phyloP scores from a whole-genome alignment of 1,140 invertebrate species.

The Ostrea denselamellosa region DNA sequence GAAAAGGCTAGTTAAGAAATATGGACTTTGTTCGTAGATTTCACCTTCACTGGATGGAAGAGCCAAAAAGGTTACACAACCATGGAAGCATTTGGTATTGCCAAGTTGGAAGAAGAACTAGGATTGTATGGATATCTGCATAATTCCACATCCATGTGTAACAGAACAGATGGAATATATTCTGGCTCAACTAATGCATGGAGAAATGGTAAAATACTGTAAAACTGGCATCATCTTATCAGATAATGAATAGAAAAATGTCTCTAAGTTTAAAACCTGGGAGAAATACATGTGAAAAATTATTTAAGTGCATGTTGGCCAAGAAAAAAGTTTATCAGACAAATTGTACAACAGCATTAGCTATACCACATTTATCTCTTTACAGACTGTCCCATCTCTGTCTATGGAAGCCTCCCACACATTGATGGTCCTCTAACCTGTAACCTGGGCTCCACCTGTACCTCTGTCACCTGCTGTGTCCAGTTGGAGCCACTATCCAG shows the following conservation, averaged over 20 bases:
- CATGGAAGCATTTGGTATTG: background rate
- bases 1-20: background rate
- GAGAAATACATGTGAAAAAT: no score
- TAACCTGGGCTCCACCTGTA: conserved; percentile 33
- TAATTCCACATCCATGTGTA: background rate
- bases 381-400: background rate
- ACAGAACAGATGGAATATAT: conserved; percentile 17
- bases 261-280: no score
- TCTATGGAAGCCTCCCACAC: background rate
- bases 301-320: no score
- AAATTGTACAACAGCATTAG: no score
- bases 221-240: background rate
- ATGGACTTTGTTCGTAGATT: background rate
- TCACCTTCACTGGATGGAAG: conserved; percentile 39
- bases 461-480: conserved; percentile 19
- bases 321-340: no score
- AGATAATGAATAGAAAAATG: no score
- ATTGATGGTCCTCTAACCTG: conserved; percentile 26
- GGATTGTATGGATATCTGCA: conserved; percentile 40
- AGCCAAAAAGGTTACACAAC: background rate
- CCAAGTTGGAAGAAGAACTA: conserved; percentile 22
- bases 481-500: background rate
- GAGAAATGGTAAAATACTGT: conserved; percentile 35
- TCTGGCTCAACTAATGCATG: conserved; percentile 22
- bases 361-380: background rate